Evolutionary conservation across 2,888 invertebrate species (phyloP).

Genomic region (Nesidiocoris tenuis): DNA sequence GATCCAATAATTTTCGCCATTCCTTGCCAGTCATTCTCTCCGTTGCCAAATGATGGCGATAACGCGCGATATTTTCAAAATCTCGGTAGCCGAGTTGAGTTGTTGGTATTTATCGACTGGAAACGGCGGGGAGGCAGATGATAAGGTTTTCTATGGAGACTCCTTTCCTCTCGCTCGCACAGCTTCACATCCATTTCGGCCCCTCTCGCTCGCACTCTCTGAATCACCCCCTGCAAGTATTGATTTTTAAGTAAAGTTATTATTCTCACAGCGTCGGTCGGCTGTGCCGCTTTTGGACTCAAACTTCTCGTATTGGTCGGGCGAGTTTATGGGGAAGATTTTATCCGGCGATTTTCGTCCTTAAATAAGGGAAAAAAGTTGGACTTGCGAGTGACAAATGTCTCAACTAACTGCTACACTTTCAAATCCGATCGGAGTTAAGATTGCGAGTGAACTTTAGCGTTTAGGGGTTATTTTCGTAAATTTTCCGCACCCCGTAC

Average conservation of each 20-base stretch:
- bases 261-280: slow-evolving; percentile 28
- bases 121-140: slow-evolving; percentile 39
- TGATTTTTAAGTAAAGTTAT: slow-evolving; percentile 39
- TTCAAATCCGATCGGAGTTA: not conserved
- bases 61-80: not conserved
- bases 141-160: slow-evolving; percentile 41
- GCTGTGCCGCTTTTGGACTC: not conserved
- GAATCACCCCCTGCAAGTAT: slow-evolving; percentile 21
- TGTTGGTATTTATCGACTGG: slow-evolving; percentile 37
- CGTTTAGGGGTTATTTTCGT: not conserved
- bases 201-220: slow-evolving; percentile 2
- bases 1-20: too few species aligned
- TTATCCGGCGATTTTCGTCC: not conserved
- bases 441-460: not conserved
- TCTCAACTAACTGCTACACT: not conserved
- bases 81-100: slow-evolving; percentile 8
- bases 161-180: not conserved
- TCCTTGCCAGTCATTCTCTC: too few species aligned
- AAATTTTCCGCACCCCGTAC: not conserved
- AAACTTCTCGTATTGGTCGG: not conserved
- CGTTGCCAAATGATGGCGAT: too few species aligned
- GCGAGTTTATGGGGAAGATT: not conserved
- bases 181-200: not conserved
- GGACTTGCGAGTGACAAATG: not conserved
- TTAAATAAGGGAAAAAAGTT: not conserved